Evolutionary conservation across 2,888 invertebrate genomes (phyloP), one percentile per base, ranked within the genome.

Genomic region (Pandemis cinnamomeana): DNA sequence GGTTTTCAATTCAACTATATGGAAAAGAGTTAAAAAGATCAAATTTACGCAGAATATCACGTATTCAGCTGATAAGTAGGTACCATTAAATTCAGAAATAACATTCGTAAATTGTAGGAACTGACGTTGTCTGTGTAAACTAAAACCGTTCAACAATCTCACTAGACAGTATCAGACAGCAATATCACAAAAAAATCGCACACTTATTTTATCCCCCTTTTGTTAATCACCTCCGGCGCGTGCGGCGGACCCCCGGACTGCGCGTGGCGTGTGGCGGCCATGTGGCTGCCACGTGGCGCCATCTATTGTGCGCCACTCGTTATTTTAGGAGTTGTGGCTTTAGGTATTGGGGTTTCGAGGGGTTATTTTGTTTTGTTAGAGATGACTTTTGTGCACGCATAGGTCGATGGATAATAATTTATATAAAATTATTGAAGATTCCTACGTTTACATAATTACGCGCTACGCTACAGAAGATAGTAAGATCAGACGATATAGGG

Each of bases 281-380:
- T 87, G 88, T 87, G 90, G 48, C 81, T 7, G 27, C 41, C 86
- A 81, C 84, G 85, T 88, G 91, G 83, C 87, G 86, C 80, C 87
- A 83, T 86, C 91, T 91, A 87, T 91, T 91, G 88, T 88, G 77
- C 78, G 48, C 64, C 82, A 79, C 84, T 87, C 84, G 86, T 91
- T 90, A 88, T 84, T 84, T 86, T 83, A 62, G 77, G 80, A 78
- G 44, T 61, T 71, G 74, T 55, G 74, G 74, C 67, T 66, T 67
- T 71, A n/a, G 41, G 41, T 70, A 61, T 64, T 46, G 13, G 55
- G 20, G 36, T 58, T 11, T 36, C 13, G 36, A 51, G 66, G 67
- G 51, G 67, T 8, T 64, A 46, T 27, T 51, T n/a, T 53, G n/a
- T n/a, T 41, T 61, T 61, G 55, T 55, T 20, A 5, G 51, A 51